These are phyloP conservation scores for Micromesistius poutassou DNA, from an alignment of 2,797 vertebrate species.

Conservation along the genomic window DNA sequence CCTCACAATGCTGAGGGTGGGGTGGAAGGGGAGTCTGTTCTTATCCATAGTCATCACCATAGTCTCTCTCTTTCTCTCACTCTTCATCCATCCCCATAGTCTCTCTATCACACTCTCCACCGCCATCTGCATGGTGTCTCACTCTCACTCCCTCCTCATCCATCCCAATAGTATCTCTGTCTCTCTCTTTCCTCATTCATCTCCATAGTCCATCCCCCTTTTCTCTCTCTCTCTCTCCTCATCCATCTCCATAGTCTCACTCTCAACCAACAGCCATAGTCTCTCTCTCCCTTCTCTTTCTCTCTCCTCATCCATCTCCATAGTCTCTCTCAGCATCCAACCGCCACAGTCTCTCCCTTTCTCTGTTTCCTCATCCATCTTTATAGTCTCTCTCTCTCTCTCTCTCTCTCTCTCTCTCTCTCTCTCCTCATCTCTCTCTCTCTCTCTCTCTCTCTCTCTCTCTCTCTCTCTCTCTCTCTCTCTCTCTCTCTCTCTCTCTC, in stretches of 20 bases:
- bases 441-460: too few species aligned
- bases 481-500: too few species aligned
- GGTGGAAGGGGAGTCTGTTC: too few species aligned
- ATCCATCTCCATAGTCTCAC: slow-evolving; percentile 74
- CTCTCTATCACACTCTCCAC: slow-evolving; percentile 57
- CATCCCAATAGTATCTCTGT: not conserved
- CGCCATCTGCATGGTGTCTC: not conserved
- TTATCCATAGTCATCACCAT: too few species aligned
- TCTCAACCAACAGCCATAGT: too few species aligned
- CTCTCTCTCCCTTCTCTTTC: slow-evolving; percentile 37
- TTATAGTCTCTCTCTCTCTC: too few species aligned
- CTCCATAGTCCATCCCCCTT: too few species aligned
- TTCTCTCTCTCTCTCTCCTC: slow-evolving; percentile 27
- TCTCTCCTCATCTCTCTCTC: too few species aligned
- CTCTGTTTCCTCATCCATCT: too few species aligned
- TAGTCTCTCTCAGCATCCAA: slow-evolving; percentile 69
- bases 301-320: slow-evolving; percentile 73
- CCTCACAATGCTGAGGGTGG: too few species aligned
- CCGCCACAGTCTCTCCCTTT: slow-evolving; percentile 57
- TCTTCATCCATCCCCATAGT: slow-evolving; percentile 74
- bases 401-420: too few species aligned
- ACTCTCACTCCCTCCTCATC: not conserved
- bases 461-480: too few species aligned
- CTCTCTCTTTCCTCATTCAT: not conserved
- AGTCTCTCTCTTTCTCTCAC: not conserved